These are phyloP conservation scores for Drosophila picticornis DNA, from an alignment of 2,888 invertebrate species.

Conservation along the genomic window DNA sequence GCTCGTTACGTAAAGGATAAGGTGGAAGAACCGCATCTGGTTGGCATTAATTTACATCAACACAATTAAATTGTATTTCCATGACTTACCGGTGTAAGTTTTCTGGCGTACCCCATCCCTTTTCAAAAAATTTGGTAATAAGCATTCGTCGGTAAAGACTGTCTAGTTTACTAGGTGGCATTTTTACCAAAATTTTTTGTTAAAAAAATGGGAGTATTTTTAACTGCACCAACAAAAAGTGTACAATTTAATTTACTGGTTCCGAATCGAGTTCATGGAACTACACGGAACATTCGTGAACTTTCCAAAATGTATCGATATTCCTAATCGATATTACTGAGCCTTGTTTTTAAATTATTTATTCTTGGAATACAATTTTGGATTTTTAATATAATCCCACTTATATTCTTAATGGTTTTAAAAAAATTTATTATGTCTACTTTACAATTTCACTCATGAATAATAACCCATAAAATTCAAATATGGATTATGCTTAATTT, in stretches of 20 bases:
- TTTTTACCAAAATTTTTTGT: slow-evolving; percentile 65
- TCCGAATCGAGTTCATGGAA: slow-evolving; percentile 18
- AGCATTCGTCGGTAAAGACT: slow-evolving; percentile 94
- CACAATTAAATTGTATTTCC: slow-evolving; percentile 1
- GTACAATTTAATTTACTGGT: slow-evolving; percentile 26
- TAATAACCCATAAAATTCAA: not conserved
- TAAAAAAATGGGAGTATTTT: slow-evolving; percentile 25
- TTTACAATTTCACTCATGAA: not conserved
- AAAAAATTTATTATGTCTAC: not conserved
- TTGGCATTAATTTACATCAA: not conserved
- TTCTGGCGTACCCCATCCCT: slow-evolving; percentile 98
- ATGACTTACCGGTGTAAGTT: slow-evolving; percentile 91
- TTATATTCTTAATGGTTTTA: not conserved
- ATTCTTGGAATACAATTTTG: not conserved
- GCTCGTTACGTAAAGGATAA: slow-evolving; percentile 40
- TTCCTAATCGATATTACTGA: not conserved
- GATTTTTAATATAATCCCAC: not conserved
- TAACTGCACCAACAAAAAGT: slow-evolving; percentile 24
- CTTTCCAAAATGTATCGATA: slow-evolving; percentile 21
- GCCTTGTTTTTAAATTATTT: not conserved
- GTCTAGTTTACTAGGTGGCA: slow-evolving; percentile 89
- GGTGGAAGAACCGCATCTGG: slow-evolving; percentile 7
- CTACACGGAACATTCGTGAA: slow-evolving; percentile 11
- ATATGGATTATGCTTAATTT: not conserved
- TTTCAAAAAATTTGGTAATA: slow-evolving; percentile 95